Percentiles rank a stretch among this genome's conserved stretches.
These are phyloP conservation scores for Linepithema humile DNA, from an alignment of 1,140 invertebrate species.

Conservation along the genomic window DNA sequence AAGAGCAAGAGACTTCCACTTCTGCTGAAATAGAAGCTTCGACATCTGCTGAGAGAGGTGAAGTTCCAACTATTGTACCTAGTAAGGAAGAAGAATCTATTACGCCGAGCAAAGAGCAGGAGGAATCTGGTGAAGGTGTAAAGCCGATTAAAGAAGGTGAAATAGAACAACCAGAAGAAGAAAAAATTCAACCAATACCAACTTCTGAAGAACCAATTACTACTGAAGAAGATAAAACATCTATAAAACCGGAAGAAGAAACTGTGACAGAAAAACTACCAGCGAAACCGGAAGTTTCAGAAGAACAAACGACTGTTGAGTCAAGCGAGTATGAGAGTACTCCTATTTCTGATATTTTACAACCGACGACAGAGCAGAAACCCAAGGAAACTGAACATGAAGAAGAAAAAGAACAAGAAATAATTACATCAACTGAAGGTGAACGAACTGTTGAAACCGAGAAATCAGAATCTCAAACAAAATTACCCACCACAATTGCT, in stretches of 20 bases:
- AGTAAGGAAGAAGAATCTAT: neutral
- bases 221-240: neutral
- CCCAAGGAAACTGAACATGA: constrained; percentile 42
- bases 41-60: neutral
- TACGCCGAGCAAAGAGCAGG: neutral
- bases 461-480: constrained; percentile 48
- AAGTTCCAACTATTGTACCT: constrained; percentile 14
- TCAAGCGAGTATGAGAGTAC: constrained; percentile 25
- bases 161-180: constrained; percentile 14
- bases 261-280: neutral
- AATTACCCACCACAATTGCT: constrained; percentile 9
- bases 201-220: constrained; percentile 23
- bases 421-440: constrained; percentile 20
- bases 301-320: constrained; percentile 8
- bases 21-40: constrained; percentile 13
- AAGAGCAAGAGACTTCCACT: neutral
- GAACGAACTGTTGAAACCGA: constrained; percentile 48
- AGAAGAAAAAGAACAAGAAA: constrained; percentile 14
- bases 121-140: neutral
- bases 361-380: constrained; percentile 3
- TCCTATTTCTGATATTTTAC: constrained; percentile 21
- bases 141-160: neutral
- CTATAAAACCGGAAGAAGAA: constrained; percentile 18
- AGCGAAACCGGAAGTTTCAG: neutral
- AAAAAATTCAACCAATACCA: neutral